A percentile compares a stretch with the other conserved stretches of the same genome.
Conservation (phyloP, 2,888 invertebrate species). For the Drosophila hawaiiensis region DNA sequence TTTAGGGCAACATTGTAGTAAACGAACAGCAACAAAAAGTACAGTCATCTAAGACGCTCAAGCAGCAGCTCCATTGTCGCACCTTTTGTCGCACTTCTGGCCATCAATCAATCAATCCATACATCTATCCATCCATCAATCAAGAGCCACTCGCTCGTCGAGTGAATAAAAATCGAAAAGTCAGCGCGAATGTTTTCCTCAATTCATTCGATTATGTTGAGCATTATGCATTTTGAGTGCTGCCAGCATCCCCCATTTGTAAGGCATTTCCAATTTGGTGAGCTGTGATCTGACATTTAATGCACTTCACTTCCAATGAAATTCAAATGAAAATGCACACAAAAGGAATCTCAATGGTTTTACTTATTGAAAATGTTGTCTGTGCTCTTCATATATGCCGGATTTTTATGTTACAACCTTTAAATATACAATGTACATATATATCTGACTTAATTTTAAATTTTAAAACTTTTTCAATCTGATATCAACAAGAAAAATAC, state of each 20-base stretch:
- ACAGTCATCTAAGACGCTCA: constrained; percentile 64
- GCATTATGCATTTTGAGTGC: constrained; percentile 31
- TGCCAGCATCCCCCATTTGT: constrained; percentile 18
- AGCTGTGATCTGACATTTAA: constrained; percentile 52
- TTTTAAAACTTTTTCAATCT: not conserved
- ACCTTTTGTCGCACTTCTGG: constrained; percentile 52
- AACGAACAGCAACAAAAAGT: constrained; percentile 50
- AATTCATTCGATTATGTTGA: constrained; percentile 2
- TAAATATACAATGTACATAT: not conserved
- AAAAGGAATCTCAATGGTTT: not conserved
- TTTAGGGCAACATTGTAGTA: constrained; percentile 48
- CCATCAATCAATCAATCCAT: constrained; percentile 62
- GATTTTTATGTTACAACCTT: not conserved
- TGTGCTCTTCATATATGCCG: not conserved
- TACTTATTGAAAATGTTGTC: not conserved
- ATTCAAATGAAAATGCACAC: not conserved
- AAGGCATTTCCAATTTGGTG: constrained; percentile 42
- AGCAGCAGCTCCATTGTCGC: constrained; percentile 39
- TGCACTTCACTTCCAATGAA: not conserved
- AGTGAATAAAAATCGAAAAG: constrained; percentile 39
- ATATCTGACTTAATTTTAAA: not conserved
- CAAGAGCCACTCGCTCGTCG: constrained; percentile 19
- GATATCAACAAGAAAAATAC: not conserved
- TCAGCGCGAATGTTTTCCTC: constrained; percentile 25
- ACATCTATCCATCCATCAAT: constrained; percentile 63